Base-by-base conservation (phyloP, 1,140 invertebrate genomes). In the Drosophila albomicans region DNA sequence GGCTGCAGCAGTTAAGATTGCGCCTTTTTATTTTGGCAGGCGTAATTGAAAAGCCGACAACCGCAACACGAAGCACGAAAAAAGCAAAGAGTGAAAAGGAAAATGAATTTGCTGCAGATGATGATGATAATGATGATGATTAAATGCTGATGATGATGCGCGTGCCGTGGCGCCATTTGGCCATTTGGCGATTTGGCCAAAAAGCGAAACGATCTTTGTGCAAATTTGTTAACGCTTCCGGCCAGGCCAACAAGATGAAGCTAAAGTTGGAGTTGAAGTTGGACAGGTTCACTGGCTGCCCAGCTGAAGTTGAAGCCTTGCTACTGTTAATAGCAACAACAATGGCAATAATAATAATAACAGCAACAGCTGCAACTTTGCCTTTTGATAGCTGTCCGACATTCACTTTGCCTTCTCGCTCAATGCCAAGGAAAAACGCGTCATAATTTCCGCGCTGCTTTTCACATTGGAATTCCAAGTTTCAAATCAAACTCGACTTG, bases 221-320 rank as follows among this genome's bases (percentile, higher is more conserved):
- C 79, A 79, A 79, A 86, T 82, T 76, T 86, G 82, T 82, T 74
- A 72, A 79, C 66, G 82, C 75, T 86, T 87, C 82, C 82, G 79
- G 82, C 74, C 82, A 72, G 58, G 54, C 57, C 13, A 52, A 51
- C 35, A 54, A 67, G 57, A 30, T 48, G 30, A 2, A 28, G 49
- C 38, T 52, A 13, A 1, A 32, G 35, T 15, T 48, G 58, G n/a
- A 41, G 15, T 52, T 56, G 68, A 10, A 41, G 15, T 30, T 51
- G 46, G 58, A 46, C 69, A 58, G 46, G 46, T 52, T 51, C 35
- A 5, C 54, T 59, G 57, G 35, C 45, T 51, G 62, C 25, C 67
- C 64, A 74, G 38, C 64, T 74, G 71, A 57, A 20, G 16, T 0
- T 32, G 30, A 49, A 45, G 35, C 46, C 25, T 61, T 70, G 72